Conservation (phyloP, 2,113 vertebrate species). For the human (Homo sapiens) region DNA sequence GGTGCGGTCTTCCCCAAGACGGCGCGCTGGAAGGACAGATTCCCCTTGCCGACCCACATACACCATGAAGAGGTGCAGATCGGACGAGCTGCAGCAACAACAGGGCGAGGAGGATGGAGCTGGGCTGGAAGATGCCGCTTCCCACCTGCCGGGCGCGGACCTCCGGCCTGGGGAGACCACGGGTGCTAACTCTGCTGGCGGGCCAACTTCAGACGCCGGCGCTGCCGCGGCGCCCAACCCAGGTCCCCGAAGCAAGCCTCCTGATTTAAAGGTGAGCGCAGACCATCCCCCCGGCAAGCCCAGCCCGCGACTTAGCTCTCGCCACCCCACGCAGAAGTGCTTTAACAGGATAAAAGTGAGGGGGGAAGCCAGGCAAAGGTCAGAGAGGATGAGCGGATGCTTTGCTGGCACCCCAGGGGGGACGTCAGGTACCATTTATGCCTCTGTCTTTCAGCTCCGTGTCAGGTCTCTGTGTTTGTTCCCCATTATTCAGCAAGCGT, state of each 20-base stretch:
- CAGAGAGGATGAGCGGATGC: conserved; percentile 21
- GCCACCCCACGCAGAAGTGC: conserved; percentile 18
- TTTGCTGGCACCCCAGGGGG: background rate
- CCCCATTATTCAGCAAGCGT: conserved; percentile 58
- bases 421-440: conserved; percentile 30
- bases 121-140: conserved; percentile 80
- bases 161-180: conserved; percentile 80
- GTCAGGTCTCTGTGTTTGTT: conserved; percentile 56
- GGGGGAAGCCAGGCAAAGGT: conserved; percentile 31
- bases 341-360: background rate
- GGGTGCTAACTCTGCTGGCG: conserved; percentile 67
- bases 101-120: conserved; percentile 83
- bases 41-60: conserved; percentile 74
- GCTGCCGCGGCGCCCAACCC: conserved; percentile 71
- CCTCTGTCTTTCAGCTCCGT: conserved; percentile 45
- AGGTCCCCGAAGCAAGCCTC: conserved; percentile 84
- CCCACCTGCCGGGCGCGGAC: conserved; percentile 79
- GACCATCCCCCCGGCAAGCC: background rate
- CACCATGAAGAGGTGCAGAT: conserved; percentile 88
- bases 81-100: conserved; percentile 86
- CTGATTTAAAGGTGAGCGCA: conserved; percentile 87
- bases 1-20: conserved; percentile 60
- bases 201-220: conserved; percentile 78
- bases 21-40: conserved; percentile 67
- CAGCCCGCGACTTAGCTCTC: background rate